phyloP scores from a whole-genome alignment of 2,113 vertebrate genomes.

The Puffinus mauretanicus region DNA sequence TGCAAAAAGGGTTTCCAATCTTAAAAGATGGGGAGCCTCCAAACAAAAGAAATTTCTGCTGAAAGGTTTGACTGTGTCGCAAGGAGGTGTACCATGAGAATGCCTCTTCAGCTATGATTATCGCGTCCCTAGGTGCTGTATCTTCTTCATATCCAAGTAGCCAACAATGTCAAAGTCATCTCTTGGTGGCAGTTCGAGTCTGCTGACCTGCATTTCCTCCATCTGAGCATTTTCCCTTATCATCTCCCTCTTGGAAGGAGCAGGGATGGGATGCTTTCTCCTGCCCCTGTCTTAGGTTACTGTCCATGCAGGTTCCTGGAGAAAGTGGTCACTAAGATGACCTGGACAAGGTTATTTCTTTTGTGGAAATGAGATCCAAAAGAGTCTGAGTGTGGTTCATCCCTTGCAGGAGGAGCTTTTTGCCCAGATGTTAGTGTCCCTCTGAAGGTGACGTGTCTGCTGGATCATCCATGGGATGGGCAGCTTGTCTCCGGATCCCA shows the following conservation, averaged over 20 bases:
- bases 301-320: not conserved
- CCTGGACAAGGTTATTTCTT: not conserved
- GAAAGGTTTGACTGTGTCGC: not conserved
- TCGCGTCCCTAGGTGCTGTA: not conserved
- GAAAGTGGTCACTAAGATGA: not conserved
- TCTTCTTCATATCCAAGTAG: not conserved
- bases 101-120: not conserved
- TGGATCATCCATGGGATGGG: not conserved
- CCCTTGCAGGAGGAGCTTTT: not conserved
- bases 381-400: not conserved
- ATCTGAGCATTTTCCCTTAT: not conserved
- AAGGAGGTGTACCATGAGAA: not conserved
- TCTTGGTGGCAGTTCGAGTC: not conserved
- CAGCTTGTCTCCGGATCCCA: not conserved
- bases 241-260: not conserved
- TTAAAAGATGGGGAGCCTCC: not conserved
- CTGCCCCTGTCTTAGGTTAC: not conserved
- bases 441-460: not conserved
- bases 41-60: not conserved
- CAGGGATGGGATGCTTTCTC: not conserved
- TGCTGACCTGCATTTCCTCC: not conserved
- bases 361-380: not conserved
- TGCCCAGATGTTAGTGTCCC: not conserved
- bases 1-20: not conserved
- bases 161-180: not conserved